Base-by-base conservation (phyloP, 53 echinoderm and acorn worm genomes). In the Apostichopus leukothele region DNA sequence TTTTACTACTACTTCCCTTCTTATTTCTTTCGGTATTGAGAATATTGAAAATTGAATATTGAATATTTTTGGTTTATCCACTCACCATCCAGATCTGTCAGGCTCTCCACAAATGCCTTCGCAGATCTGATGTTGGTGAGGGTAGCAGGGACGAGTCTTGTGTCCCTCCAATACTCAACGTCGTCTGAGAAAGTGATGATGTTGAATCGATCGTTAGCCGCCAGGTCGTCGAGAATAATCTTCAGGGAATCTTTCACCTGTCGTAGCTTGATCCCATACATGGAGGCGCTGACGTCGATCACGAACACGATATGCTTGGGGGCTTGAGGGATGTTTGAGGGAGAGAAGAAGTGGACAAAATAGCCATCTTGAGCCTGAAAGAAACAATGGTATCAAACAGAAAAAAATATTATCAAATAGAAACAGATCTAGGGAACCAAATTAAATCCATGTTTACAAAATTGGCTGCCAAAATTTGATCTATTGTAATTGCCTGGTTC, bases 301-400 rank as follows among this genome's bases (percentile, higher is more conserved):
- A 99, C 91, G 73, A 99, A 99, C 50, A 99, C 94, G 14, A 94
- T 87, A 18, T 99, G 93, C 25, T 99, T 99, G 75, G 93, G 67
- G n/a, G 93, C 90, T 61, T 90, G 89, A 52, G 76, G 73, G 26
- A 91, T 89, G 71, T 78, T 84, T 21, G 68, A 71, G 23, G 99
- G 99, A 26, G 99, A 93, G 77, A 96, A 96, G 90, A 96, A 99
- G 60, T 99, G 99, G 53, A 96, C 96, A 23, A 96, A 99, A 87
- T 96, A 96, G 55, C 86, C 94, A 90, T 93, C 88, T 78, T 95
- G 94, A 0, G 93, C 95, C 99, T 98, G 90, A 5, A 27, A 76
- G 77, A 39, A 39, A 39, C 16, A 26, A 25, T 5, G 39, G 7
- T 6, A 51, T 16, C 39, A 76, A 14, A 52, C 39, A 51, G 50